Evolutionary conservation across 1,140 invertebrate genomes (phyloP).

Genomic region (Drosophila lowei): DNA sequence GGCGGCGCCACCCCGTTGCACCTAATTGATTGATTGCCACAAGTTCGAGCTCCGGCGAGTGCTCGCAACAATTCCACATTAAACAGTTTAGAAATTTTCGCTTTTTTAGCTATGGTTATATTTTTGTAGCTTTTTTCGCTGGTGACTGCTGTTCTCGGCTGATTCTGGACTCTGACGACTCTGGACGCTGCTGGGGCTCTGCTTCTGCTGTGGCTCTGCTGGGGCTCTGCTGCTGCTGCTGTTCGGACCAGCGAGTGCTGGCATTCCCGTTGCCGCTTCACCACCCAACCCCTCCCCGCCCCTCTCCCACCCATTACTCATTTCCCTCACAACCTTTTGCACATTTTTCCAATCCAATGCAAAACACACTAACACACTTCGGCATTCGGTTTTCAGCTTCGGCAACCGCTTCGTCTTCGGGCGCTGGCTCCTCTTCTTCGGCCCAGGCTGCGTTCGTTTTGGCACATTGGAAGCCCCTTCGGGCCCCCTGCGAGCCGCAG

Average conservation of each 20-base stretch:
- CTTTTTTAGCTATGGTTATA: background rate
- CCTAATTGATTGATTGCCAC: constrained; percentile 74
- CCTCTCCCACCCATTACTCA: background rate
- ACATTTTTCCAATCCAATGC: constrained; percentile 30
- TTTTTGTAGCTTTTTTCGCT: constrained; percentile 8
- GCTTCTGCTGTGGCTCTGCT: constrained; percentile 15
- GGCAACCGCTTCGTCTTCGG: constrained; percentile 13
- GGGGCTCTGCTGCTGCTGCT: constrained; percentile 17
- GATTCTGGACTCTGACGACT: constrained; percentile 34
- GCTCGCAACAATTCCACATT: constrained; percentile 55
- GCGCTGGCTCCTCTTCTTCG: constrained; percentile 15
- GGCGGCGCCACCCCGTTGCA: constrained; percentile 8
- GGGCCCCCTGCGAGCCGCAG: constrained; percentile 25
- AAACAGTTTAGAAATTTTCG: constrained; percentile 27
- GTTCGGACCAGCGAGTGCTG: constrained; percentile 44
- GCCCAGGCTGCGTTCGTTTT: constrained; percentile 40
- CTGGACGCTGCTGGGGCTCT: constrained; percentile 26
- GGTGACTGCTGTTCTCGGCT: constrained; percentile 19
- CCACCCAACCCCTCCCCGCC: background rate
- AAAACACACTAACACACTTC: constrained; percentile 56
- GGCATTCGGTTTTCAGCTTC: constrained; percentile 3
- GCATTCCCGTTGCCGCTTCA: constrained; percentile 34
- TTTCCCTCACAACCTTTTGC: constrained; percentile 14
- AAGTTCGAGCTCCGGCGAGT: constrained; percentile 43
- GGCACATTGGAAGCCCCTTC: constrained; percentile 72